These are phyloP conservation scores for Temnothorax nylanderi DNA, from an alignment of 1,140 invertebrate species.

Conservation along the genomic window DNA sequence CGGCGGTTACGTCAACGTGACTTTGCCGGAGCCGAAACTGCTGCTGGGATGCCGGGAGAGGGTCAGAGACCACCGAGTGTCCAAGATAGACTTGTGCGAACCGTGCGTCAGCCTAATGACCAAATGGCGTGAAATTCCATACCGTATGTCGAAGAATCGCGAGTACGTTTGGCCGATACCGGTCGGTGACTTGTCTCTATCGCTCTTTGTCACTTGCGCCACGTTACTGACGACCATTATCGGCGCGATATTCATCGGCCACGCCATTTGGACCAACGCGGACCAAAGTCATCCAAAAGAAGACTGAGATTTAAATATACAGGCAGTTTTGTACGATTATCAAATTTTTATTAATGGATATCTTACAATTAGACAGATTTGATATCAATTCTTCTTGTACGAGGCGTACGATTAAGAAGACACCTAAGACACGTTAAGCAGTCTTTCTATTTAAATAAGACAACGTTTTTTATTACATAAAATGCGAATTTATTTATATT, in stretches of 20 bases:
- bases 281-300: slow-evolving; percentile 34
- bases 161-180: slow-evolving; percentile 78
- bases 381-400: not conserved
- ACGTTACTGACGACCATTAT: slow-evolving; percentile 72
- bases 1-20: slow-evolving; percentile 73
- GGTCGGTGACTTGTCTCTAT: slow-evolving; percentile 74
- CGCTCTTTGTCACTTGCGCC: slow-evolving; percentile 60
- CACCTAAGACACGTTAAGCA: not conserved
- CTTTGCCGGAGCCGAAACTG: slow-evolving; percentile 74
- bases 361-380: not conserved
- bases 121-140: slow-evolving; percentile 81
- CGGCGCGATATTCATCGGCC: slow-evolving; percentile 68
- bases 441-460: slow-evolving; percentile 12
- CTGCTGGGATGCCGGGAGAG: slow-evolving; percentile 80
- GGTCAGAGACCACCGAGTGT: slow-evolving; percentile 76
- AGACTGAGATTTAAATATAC: slow-evolving; percentile 47
- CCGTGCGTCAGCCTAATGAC: slow-evolving; percentile 72
- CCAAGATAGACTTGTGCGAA: slow-evolving; percentile 77
- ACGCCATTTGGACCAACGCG: slow-evolving; percentile 60
- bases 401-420: not conserved
- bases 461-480: not conserved
- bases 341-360: not conserved
- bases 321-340: not conserved
- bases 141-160: slow-evolving; percentile 71
- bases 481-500: slow-evolving; percentile 12